phyloP scores from a whole-genome alignment of 2,113 vertebrate species.

The Percina caprodes region DNA sequence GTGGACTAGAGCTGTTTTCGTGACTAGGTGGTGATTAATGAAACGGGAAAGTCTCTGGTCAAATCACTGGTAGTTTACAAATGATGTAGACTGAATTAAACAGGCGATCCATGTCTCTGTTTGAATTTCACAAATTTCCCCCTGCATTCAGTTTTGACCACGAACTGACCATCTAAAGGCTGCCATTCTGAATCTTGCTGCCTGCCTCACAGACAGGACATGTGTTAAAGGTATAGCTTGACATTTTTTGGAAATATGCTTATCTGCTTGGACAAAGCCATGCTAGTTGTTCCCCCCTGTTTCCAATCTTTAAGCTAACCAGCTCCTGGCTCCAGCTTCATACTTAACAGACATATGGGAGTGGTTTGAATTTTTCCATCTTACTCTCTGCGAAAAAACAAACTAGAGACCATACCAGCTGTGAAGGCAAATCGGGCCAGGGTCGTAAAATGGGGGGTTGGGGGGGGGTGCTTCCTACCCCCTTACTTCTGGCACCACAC shows the following conservation, averaged over 20 bases:
- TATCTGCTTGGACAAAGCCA: neutral
- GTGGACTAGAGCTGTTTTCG: slow-evolving; percentile 34
- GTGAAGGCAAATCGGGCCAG: too few species aligned
- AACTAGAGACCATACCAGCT: too few species aligned
- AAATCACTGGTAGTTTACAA: neutral
- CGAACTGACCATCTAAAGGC: neutral
- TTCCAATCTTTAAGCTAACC: neutral
- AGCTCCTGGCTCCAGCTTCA: neutral
- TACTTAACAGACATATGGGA: neutral
- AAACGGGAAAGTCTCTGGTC: slow-evolving; percentile 4
- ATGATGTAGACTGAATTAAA: slow-evolving; percentile 21
- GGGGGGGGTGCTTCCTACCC: too few species aligned
- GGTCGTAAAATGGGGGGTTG: too few species aligned
- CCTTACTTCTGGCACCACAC: too few species aligned
- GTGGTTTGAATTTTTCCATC: neutral
- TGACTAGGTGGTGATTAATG: neutral
- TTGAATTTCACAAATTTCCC: neutral
- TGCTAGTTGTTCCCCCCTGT: slow-evolving; percentile 2
- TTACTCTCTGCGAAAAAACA: neutral
- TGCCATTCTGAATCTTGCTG: neutral
- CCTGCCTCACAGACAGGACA: neutral
- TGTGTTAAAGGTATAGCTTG: neutral
- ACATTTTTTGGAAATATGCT: neutral
- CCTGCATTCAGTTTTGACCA: neutral
- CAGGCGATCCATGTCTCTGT: neutral